Conservation (phyloP, 2,797 vertebrate genomes). For the Danio jaintianensis region DNA sequence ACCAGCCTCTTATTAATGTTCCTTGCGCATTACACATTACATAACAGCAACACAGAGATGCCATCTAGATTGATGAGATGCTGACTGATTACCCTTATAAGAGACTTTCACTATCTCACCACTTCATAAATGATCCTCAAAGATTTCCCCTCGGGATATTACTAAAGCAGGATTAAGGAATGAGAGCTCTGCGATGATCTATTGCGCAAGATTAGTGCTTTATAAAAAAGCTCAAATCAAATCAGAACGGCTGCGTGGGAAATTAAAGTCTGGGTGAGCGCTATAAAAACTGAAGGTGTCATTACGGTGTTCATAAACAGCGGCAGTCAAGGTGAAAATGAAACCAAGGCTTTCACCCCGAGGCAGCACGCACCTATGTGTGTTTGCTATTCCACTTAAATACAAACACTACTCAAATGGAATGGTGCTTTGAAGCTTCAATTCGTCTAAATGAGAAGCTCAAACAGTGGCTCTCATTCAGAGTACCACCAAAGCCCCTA, state of each 20-base stretch:
- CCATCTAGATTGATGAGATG: slow-evolving; percentile 1
- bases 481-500: slow-evolving; percentile 30
- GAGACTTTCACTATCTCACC: not conserved
- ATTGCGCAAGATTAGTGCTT: slow-evolving; percentile 8
- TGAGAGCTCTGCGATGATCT: slow-evolving; percentile 33
- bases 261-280: slow-evolving; percentile 30
- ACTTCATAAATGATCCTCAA: slow-evolving; percentile 42
- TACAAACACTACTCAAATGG: slow-evolving; percentile 24
- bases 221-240: slow-evolving; percentile 28
- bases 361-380: slow-evolving; percentile 4
- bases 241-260: slow-evolving; percentile 37
- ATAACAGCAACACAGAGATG: not conserved
- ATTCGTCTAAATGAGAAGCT: no score
- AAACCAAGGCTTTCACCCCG: slow-evolving; percentile 30
- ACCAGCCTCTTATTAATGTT: not conserved
- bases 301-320: slow-evolving; percentile 53
- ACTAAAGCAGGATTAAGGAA: slow-evolving; percentile 39
- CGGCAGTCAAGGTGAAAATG: slow-evolving; percentile 52
- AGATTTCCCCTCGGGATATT: slow-evolving; percentile 8
- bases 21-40: not conserved
- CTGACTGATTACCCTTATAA: slow-evolving; percentile 16
- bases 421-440: slow-evolving; percentile 48
- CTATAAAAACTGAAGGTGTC: slow-evolving; percentile 37
- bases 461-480: no score
- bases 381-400: slow-evolving; percentile 49